Percentiles rank a stretch among this genome's conserved stretches.
Evolutionary conservation across 2,797 vertebrate genomes (phyloP).

Genomic region (Siniperca obscura): DNA sequence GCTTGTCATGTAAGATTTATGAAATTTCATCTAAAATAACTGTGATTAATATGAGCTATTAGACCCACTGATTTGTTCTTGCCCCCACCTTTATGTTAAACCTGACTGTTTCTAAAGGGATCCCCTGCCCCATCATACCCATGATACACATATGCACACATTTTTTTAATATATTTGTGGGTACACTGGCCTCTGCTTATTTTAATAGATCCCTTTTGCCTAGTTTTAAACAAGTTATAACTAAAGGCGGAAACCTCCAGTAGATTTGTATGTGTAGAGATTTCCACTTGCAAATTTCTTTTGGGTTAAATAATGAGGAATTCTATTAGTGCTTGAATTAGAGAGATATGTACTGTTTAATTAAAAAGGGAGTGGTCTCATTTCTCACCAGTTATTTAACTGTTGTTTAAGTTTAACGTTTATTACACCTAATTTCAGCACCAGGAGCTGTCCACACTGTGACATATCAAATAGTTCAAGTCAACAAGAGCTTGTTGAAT

Average conservation of each 20-base stretch:
- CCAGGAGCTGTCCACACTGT: background rate
- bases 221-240: background rate
- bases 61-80: constrained; percentile 47
- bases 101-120: constrained; percentile 51
- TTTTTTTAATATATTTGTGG: background rate
- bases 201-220: background rate
- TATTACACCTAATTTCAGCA: background rate
- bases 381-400: background rate
- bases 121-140: constrained; percentile 13
- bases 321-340: background rate
- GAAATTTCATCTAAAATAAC: constrained; percentile 74
- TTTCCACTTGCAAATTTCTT: background rate
- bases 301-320: background rate
- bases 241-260: background rate
- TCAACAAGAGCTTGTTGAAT: too few species aligned
- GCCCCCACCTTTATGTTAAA: constrained; percentile 52
- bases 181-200: background rate
- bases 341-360: background rate
- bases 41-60: constrained; percentile 79
- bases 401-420: background rate
- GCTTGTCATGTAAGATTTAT: constrained; percentile 73
- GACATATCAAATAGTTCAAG: background rate
- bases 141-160: constrained; percentile 20
- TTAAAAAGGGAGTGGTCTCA: background rate
- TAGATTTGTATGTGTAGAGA: background rate